These are phyloP conservation scores for Tachysurus vachellii DNA, from an alignment of 2,113 vertebrate genomes.

Conservation along the genomic window DNA sequence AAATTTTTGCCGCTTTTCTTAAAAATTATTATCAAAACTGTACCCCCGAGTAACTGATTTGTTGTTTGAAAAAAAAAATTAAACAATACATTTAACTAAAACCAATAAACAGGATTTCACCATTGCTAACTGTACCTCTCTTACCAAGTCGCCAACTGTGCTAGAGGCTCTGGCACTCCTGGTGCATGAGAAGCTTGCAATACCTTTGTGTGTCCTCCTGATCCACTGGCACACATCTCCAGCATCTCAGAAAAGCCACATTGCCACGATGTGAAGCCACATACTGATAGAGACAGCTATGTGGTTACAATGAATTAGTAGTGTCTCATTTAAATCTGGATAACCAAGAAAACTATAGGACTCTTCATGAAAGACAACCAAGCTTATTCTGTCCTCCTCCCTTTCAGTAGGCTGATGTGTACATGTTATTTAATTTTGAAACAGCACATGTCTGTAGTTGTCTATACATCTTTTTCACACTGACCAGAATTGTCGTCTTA, in stretches of 20 bases:
- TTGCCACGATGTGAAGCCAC: slow-evolving; percentile 22
- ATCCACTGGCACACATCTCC: slow-evolving; percentile 50
- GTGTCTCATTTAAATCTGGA: background rate
- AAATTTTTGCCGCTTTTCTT: background rate
- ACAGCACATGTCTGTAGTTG: background rate
- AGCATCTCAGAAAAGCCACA: background rate
- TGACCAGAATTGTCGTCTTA: slow-evolving; percentile 4
- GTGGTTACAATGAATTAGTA: background rate
- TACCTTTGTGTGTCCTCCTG: slow-evolving; percentile 45
- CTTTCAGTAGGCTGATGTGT: background rate
- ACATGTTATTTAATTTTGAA: slow-evolving; percentile 12
- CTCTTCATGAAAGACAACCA: background rate
- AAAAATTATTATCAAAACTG: background rate
- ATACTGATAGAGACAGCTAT: slow-evolving; percentile 2
- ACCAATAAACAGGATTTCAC: too few species aligned
- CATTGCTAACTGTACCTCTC: background rate
- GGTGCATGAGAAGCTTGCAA: slow-evolving; percentile 31
- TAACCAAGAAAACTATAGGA: background rate
- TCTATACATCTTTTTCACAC: slow-evolving; percentile 1
- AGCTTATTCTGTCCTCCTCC: background rate
- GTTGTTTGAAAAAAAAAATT: background rate
- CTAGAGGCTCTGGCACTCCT: slow-evolving; percentile 45
- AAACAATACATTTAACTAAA: too few species aligned
- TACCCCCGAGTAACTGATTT: background rate
- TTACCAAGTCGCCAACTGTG: slow-evolving; percentile 34